Conservation (phyloP, 2,797 vertebrate genomes). For the Hydrophis major region DNA sequence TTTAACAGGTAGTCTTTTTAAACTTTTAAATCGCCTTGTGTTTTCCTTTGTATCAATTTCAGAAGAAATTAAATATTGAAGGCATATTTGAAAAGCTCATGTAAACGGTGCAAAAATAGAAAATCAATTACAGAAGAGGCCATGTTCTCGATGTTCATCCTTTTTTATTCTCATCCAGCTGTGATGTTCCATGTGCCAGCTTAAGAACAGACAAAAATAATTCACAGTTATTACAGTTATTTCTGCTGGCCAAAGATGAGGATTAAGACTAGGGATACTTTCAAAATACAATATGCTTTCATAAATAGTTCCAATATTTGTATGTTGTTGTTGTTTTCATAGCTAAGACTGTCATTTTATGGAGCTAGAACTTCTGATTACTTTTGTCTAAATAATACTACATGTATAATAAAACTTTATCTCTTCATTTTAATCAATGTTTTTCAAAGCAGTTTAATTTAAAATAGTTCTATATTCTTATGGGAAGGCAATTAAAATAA, state of each 20-base stretch:
- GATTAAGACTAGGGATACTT: neutral
- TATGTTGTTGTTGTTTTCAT: neutral
- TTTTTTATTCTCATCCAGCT: neutral
- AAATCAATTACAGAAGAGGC: neutral
- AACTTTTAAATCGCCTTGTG: neutral
- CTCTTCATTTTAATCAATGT: neutral
- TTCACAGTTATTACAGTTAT: conserved; percentile 14
- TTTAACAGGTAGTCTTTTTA: neutral
- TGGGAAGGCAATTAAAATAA: neutral
- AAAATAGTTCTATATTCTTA: neutral
- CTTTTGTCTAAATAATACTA: neutral
- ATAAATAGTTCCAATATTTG: neutral
- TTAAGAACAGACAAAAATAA: neutral
- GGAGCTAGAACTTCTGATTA: neutral
- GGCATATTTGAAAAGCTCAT: neutral
- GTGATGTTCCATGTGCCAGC: neutral
- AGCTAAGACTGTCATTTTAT: neutral
- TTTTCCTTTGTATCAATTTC: neutral
- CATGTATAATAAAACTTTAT: neutral
- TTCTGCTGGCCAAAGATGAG: neutral
- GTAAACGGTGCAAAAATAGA: neutral
- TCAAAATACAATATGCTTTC: neutral
- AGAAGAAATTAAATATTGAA: neutral
- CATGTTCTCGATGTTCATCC: neutral
- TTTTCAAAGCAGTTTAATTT: conserved; percentile 5